Base-by-base conservation (phyloP, 2,888 invertebrate genomes). In the Aphrophora alni region DNA sequence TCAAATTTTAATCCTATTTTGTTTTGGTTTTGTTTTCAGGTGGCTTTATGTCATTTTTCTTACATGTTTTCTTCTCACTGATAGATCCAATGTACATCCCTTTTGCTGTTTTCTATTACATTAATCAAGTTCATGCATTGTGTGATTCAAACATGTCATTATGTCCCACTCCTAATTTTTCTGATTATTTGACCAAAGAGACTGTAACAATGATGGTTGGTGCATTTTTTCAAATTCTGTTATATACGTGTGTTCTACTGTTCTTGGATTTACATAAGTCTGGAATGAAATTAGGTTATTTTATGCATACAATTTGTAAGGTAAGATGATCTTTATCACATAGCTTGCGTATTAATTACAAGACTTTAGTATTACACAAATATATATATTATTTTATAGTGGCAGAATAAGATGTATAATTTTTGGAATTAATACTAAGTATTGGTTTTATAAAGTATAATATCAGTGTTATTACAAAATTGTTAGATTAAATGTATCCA, bases 21-120 rank as follows among this genome's bases (percentile, higher is more conserved):
- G 0, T 28, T 72, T 73, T 78, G 82, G 79, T 84, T 26, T 26
- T 84, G 85, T 80, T 89, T 89, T 27, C 89, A 93, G 93, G 93
- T 84, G 92, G 91, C 74, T 90, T 92, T 85, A 91, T 92, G 71
- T 93, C 94, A 1, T 92, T 93, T 85, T 90, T 91, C 74, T 89
- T 95, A 7, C 96, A 96, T 87, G 89, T 92, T 38, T 89, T 94
- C 69, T 95, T 95, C 86, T 93, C 93, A 82, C 89, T 95, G 76
- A 86, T 94, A 79, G 93, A 95, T 87, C 94, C 95, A 38, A 93
- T 95, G 91, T 96, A 96, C 87, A 91, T 94, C 84, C 95, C 96
- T 0, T 95, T 94, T 87, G 95, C 95, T 14, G 93, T 94, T 74
- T 91, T 96, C 75, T 95, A 95, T 87, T 95, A 93, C 87, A 93